A percentile compares a stretch with the other conserved stretches of the same genome.
These are phyloP conservation scores for Tachina grossa DNA, from an alignment of 2,888 invertebrate genomes.

Conservation along the genomic window DNA sequence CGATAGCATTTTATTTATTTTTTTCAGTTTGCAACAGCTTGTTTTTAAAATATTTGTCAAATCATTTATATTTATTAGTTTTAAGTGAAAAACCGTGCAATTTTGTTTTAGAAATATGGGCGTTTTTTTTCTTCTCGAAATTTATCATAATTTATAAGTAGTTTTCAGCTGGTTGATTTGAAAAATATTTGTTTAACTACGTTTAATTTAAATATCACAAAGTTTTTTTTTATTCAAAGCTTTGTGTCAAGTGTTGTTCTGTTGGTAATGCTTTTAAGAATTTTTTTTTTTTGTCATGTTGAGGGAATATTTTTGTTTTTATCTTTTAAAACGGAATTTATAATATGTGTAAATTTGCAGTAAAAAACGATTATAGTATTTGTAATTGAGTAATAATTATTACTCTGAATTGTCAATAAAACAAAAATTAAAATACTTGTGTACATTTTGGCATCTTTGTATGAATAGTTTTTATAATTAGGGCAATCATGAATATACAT, in stretches of 20 bases:
- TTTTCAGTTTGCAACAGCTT: neutral
- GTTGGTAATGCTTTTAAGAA: constrained; percentile 48
- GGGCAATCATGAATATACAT: no score
- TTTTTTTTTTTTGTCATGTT: constrained; percentile 31
- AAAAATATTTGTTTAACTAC: constrained; percentile 2
- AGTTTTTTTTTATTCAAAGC: constrained; percentile 9
- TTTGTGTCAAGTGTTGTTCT: constrained; percentile 60
- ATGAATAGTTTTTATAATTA: no score
- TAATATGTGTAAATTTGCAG: neutral
- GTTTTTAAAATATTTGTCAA: constrained; percentile 54
- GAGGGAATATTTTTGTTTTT: neutral
- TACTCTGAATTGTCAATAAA: no score
- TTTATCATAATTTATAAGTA: constrained; percentile 65
- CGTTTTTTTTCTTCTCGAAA: constrained; percentile 27
- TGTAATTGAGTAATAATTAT: no score
- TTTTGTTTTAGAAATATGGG: constrained; percentile 9
- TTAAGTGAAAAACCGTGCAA: constrained; percentile 8
- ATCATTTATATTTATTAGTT: constrained; percentile 51
- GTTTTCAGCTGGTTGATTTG: constrained; percentile 60
- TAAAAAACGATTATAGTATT: neutral
- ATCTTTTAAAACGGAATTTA: neutral
- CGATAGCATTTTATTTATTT: neutral
- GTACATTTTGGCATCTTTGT: no score
- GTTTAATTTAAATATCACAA: constrained; percentile 10
- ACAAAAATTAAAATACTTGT: no score